These are phyloP conservation scores for Metacarcinus magister DNA, from an alignment of 2,888 invertebrate species.

Conservation along the genomic window DNA sequence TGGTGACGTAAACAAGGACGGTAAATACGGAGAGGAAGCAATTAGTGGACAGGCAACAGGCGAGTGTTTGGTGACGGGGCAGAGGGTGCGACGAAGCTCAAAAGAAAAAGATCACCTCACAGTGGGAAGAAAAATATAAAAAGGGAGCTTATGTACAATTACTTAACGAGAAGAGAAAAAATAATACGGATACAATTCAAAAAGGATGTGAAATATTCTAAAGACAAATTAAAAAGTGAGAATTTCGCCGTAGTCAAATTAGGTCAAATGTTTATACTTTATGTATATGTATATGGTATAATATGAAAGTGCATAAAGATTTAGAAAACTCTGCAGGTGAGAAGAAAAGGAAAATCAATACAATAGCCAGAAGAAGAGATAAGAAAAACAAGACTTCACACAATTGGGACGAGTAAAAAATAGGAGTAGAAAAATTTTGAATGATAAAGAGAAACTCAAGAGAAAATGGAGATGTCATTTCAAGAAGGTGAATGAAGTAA, in stretches of 20 bases:
- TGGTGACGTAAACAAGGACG: background rate
- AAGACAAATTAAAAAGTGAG: background rate
- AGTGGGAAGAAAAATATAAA: background rate
- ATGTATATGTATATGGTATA: too few relatives aligned
- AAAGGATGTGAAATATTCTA: background rate
- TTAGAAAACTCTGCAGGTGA: too few relatives aligned
- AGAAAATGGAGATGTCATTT: too few relatives aligned
- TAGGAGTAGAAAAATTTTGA: too few relatives aligned
- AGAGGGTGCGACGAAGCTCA: background rate
- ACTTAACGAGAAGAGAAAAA: background rate
- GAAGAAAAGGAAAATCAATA: too few relatives aligned
- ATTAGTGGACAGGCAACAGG: background rate
- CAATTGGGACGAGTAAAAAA: too few relatives aligned
- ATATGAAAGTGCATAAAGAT: too few relatives aligned
- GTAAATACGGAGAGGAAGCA: constrained; percentile 26
- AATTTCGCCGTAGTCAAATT: background rate
- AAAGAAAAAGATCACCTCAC: background rate
- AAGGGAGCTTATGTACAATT: background rate
- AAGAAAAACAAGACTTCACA: too few relatives aligned
- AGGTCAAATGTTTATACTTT: background rate
- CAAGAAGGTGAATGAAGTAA: too few relatives aligned
- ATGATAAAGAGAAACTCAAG: too few relatives aligned
- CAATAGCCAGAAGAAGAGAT: too few relatives aligned
- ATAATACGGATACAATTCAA: background rate
- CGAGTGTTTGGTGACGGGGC: background rate